A percentile compares a stretch with the other conserved stretches of the same genome.
Evolutionary conservation across 1,140 invertebrate genomes (phyloP).

Genomic region (Rhyacophila brunnea): DNA sequence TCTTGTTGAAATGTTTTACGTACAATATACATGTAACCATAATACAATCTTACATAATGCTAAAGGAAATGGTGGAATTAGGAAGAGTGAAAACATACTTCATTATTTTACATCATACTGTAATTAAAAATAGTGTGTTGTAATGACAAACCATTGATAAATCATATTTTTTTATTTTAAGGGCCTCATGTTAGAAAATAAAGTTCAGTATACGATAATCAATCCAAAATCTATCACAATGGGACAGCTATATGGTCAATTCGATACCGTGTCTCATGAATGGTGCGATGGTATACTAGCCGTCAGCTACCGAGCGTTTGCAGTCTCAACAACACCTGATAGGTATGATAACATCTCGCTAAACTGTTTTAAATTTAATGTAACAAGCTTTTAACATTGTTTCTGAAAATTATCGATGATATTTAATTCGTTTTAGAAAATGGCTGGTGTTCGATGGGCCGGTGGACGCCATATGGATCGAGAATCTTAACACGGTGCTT

Average conservation of each 20-base stretch:
- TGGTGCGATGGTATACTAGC: constrained; percentile 93
- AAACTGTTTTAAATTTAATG: too few species aligned
- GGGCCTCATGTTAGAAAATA: constrained; percentile 79
- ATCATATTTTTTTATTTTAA: constrained; percentile 34
- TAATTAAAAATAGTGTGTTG: too few species aligned
- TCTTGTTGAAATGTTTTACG: too few species aligned
- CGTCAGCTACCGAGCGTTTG: constrained; percentile 87
- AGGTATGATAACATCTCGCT: too few species aligned
- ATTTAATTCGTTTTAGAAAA: constrained; percentile 72
- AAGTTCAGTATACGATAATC: constrained; percentile 87
- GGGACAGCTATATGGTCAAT: constrained; percentile 93
- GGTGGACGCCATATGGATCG: constrained; percentile 95
- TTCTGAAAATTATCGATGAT: too few species aligned
- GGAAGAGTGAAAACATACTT: too few species aligned
- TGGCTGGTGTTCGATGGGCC: constrained; percentile 97
- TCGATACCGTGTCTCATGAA: constrained; percentile 92
- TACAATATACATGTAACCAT: too few species aligned
- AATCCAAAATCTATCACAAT: constrained; percentile 96
- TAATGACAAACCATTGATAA: too few species aligned
- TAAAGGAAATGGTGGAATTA: too few species aligned
- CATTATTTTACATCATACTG: too few species aligned
- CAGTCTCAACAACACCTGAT: constrained; percentile 73
- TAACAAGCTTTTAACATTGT: too few species aligned
- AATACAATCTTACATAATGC: too few species aligned
- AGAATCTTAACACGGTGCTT: constrained; percentile 96